These are phyloP conservation scores for Ptilorrhoa leucosticta DNA, from an alignment of 2,113 vertebrate species.

Conservation along the genomic window DNA sequence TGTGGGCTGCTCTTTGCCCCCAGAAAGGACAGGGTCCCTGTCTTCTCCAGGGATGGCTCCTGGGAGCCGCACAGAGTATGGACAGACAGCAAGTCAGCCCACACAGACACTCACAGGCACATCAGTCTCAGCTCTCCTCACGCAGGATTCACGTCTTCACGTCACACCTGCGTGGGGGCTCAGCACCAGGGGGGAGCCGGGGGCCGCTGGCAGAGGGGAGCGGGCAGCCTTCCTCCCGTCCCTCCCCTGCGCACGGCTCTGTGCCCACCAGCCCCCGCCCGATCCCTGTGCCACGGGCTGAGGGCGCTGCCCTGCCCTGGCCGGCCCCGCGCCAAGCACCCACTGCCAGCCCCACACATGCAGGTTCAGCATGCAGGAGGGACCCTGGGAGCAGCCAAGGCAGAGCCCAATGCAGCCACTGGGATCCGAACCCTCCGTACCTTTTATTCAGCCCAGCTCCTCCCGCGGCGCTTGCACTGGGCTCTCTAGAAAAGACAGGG, in stretches of 20 bases:
- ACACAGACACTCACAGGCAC: not conserved
- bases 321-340: fast-evolving
- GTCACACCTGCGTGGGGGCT: not conserved
- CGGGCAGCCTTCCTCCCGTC: not conserved
- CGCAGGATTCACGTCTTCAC: fast-evolving
- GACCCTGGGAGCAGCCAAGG: not conserved
- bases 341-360: not conserved
- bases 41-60: not conserved
- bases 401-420: not conserved
- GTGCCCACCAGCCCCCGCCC: not conserved
- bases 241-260: fast-evolving
- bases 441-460: slow-evolving; percentile 67
- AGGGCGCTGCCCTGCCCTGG: not conserved
- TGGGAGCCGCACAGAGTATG: not conserved
- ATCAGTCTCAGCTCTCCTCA: not conserved
- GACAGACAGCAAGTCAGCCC: slow-evolving; percentile 5
- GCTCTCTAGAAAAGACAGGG: slow-evolving; percentile 54
- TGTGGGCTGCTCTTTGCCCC: not conserved
- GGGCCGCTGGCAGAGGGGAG: not conserved
- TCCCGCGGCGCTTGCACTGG: slow-evolving; percentile 27
- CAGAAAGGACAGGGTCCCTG: not conserved
- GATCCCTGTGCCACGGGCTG: fast-evolving
- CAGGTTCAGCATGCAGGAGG: not conserved
- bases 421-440: slow-evolving; percentile 1
- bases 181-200: fast-evolving